Conservation (phyloP, 2,113 vertebrate genomes). For the Pantherophis guttatus region DNA sequence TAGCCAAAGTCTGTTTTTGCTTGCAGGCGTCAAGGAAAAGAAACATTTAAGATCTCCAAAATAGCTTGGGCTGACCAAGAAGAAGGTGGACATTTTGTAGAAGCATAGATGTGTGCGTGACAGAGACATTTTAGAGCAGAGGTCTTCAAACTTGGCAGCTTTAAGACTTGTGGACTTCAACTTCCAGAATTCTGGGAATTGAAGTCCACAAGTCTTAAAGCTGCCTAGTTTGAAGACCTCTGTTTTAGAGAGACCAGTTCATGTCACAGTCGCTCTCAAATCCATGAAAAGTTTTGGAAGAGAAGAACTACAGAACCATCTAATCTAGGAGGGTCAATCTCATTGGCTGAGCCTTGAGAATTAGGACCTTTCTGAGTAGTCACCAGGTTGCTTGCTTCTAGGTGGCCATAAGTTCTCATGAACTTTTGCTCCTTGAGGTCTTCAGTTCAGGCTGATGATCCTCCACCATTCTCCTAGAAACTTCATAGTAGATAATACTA, state of each 20-base stretch:
- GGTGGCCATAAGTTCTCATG: background rate
- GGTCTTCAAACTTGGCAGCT: no score
- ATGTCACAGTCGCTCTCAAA: background rate
- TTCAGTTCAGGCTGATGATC: background rate
- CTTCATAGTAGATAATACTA: background rate
- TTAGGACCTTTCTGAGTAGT: background rate
- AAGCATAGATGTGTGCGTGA: background rate
- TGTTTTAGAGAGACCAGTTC: background rate
- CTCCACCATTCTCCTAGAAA: background rate
- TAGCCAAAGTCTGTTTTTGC: background rate
- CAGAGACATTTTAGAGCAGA: background rate
- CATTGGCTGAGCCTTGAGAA: background rate
- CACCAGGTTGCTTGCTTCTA: background rate
- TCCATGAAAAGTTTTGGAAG: background rate
- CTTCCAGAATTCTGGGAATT: no score
- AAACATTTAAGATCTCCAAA: conserved; percentile 31
- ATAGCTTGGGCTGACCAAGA: conserved; percentile 4
- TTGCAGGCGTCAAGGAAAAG: background rate
- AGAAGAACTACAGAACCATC: background rate
- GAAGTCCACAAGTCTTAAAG: no score
- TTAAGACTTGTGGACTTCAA: no score
- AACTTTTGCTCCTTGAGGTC: background rate
- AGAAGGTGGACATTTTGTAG: background rate
- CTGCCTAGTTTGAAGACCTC: no score
- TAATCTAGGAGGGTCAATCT: background rate